Evolutionary conservation across 1,140 invertebrate species (phyloP).

Genomic region (Melitaea cinxia): DNA sequence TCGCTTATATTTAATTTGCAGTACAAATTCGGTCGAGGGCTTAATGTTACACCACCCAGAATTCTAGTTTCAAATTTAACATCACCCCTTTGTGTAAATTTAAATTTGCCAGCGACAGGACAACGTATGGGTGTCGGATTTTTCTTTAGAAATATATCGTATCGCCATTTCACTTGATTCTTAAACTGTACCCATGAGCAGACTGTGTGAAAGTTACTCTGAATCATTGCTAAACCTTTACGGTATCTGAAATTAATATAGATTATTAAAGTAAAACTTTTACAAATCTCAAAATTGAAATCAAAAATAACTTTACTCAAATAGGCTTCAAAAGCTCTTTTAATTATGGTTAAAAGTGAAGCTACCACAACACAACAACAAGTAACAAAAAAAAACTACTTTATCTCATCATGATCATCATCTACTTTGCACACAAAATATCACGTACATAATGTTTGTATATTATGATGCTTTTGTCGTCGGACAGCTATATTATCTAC

Average conservation of each 20-base stretch:
- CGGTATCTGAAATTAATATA: slow-evolving; percentile 85
- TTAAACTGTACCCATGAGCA: slow-evolving; percentile 97
- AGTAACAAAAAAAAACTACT: too few species aligned
- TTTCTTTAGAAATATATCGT: slow-evolving; percentile 93
- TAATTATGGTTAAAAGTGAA: too few species aligned
- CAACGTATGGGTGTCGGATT: slow-evolving; percentile 96
- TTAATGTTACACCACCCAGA: slow-evolving; percentile 95
- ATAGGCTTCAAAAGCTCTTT: too few species aligned
- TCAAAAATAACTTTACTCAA: too few species aligned
- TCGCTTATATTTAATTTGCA: slow-evolving; percentile 97
- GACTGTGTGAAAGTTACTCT: slow-evolving; percentile 94
- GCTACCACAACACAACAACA: too few species aligned
- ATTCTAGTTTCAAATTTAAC: slow-evolving; percentile 95
- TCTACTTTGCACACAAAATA: too few species aligned
- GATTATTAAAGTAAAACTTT: slow-evolving; percentile 4
- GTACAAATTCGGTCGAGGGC: slow-evolving; percentile 94
- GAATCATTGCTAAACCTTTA: slow-evolving; percentile 94
- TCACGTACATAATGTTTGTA: too few species aligned
- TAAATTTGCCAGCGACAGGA: slow-evolving; percentile 97
- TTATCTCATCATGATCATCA: too few species aligned
- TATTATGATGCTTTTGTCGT: too few species aligned
- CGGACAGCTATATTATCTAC: too few species aligned
- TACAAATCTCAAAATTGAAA: too few species aligned
- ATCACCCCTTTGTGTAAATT: slow-evolving; percentile 94
- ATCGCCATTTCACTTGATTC: slow-evolving; percentile 93